A percentile compares a stretch with the other conserved stretches of the same genome.
phyloP scores from a whole-genome alignment of 2,888 invertebrate genomes.

The Tenodera sinensis region DNA sequence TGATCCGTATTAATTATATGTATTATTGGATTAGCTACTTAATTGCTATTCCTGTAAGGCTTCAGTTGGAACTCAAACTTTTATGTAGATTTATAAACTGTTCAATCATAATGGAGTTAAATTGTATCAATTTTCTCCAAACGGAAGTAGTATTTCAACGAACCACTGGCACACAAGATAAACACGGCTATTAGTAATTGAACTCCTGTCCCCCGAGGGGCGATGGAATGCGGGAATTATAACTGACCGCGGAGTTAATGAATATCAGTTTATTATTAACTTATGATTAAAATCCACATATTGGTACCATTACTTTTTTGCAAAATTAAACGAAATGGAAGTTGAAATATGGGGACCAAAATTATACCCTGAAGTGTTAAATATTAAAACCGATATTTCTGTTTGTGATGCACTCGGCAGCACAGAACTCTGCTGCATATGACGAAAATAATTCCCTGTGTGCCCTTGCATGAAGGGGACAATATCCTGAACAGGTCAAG shows the following conservation, averaged over 20 bases:
- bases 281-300: background rate
- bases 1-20: too few species aligned
- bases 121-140: too few species aligned
- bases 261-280: background rate
- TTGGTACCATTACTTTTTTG: background rate
- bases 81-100: too few species aligned
- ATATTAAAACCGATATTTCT: background rate
- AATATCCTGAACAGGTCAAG: background rate
- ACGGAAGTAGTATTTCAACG: too few species aligned
- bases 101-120: too few species aligned
- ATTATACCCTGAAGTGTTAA: background rate
- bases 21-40: too few species aligned
- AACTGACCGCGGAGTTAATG: background rate
- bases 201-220: background rate
- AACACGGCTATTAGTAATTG: background rate
- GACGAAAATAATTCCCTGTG: background rate
- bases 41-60: too few species aligned
- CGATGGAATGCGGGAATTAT: background rate
- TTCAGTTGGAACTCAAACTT: too few species aligned
- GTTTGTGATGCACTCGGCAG: background rate
- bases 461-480: background rate
- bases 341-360: background rate
- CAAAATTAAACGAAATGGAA: background rate
- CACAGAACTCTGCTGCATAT: background rate
- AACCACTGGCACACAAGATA: background rate